Evolutionary conservation across 1,140 invertebrate genomes (phyloP), one percentile per base, ranked within the genome.

Genomic region (Drosophila baimaii): DNA sequence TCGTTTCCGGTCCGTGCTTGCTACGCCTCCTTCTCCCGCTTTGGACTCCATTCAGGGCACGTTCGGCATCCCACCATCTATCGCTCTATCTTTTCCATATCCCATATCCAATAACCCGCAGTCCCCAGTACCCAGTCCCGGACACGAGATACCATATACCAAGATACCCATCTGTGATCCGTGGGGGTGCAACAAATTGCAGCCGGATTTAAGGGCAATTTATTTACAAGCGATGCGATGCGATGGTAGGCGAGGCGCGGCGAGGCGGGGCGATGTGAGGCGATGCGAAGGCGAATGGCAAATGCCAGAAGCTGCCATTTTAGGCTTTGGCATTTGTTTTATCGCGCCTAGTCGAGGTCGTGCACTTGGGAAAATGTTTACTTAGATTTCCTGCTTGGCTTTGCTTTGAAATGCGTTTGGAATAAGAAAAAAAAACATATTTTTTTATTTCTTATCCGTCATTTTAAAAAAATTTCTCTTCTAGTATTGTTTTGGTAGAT

Each of bases 311-410:
- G 47, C 47, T 79, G 76, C 55, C 68, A 77, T 77, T 86, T 86
- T 79, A 79, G 84, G 61, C 77, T 66, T 65, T 83, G 72, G 66
- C 83, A 88, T 88, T 86, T 86, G 76, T 82, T 88, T 81, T 76
- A 70, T 69, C 31, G 65, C 55, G 41, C 56, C 69, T 64, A 75
- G 58, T 33, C 15, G 44, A 69, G 33, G 47, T 64, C 58, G n/a
- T 62, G 12, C 51, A 54, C 51, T 33, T 35, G 19, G 10, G 13
- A 0, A 35, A 54, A 54, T 35, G 51, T 33, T 52, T n/a, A n/a
- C n/a, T 3, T 1, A 2, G 25, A 12, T 49, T 12, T 15, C 0
- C 2, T 0, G 7, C 5, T n/a, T 6, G 9, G 0, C 10, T 21
- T 15, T 13, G 19, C 7, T 13, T 1, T 2, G 13, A 13, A 21